phyloP scores from a whole-genome alignment of 2,797 vertebrate genomes.

The Siniperca obscura region DNA sequence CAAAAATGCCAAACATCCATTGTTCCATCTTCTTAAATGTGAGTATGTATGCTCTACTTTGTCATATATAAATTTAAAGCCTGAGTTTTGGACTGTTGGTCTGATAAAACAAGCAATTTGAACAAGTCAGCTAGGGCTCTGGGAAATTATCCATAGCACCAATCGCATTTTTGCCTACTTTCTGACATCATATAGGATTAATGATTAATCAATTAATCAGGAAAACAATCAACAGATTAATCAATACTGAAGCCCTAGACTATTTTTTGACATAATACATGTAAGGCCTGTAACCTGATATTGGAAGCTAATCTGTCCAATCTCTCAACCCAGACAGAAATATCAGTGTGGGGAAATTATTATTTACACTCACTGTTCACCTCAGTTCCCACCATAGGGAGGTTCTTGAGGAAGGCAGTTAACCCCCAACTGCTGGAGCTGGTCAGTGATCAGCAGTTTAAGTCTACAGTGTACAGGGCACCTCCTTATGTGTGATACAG shows the following conservation, averaged over 20 bases:
- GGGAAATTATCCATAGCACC: background rate
- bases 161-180: background rate
- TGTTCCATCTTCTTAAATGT: background rate
- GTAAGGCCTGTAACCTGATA: background rate
- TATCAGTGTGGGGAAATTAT: background rate
- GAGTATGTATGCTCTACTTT: background rate
- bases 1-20: background rate
- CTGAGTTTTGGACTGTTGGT: background rate
- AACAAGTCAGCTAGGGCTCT: background rate
- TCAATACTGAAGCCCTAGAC: background rate
- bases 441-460: constrained; percentile 13
- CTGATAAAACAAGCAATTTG: background rate
- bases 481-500: background rate
- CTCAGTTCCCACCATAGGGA: background rate
- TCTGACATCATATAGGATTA: background rate
- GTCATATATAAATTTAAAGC: background rate
- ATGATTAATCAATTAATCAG: background rate
- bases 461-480: background rate
- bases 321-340: background rate
- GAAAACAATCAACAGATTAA: background rate
- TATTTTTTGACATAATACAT: background rate
- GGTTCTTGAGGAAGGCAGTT: constrained; percentile 12
- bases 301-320: background rate
- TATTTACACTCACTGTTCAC: background rate
- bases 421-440: constrained; percentile 2